Conservation (phyloP, 1,140 invertebrate species). For the Diorhabda elongata region DNA sequence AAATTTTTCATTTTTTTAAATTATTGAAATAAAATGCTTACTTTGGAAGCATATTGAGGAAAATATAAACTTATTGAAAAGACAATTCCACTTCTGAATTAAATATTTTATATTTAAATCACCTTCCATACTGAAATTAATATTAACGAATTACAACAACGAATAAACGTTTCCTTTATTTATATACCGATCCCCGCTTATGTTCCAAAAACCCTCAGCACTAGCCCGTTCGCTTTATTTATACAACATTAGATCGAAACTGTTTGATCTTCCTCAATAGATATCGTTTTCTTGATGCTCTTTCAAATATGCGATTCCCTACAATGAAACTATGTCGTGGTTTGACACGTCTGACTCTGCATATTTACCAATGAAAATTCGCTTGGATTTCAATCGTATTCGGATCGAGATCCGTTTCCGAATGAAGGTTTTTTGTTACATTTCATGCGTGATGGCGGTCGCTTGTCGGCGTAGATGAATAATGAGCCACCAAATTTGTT, state of each 20-base stretch:
- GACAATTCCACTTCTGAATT: no score
- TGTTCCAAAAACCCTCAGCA: neutral
- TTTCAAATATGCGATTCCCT: constrained; percentile 8
- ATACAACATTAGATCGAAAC: constrained; percentile 15
- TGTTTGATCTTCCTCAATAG: constrained; percentile 14
- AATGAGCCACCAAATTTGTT: neutral
- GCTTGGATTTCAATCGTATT: constrained; percentile 7
- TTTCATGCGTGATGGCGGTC: constrained; percentile 3
- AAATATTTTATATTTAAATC: no score
- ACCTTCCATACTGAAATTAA: no score
- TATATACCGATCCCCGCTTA: no score
- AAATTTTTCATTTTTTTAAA: no score
- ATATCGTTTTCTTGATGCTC: constrained; percentile 15
- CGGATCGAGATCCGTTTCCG: neutral
- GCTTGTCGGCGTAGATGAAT: neutral
- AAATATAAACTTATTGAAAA: no score
- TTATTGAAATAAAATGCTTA: no score
- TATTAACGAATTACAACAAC: no score
- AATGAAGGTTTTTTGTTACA: neutral
- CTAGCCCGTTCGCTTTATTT: constrained; percentile 11
- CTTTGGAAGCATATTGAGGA: no score
- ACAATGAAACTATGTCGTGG: constrained; percentile 11
- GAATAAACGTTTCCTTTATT: no score
- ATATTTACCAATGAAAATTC: constrained; percentile 11
- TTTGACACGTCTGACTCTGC: constrained; percentile 12